Evolutionary conservation across 1,140 invertebrate species (phyloP).

Genomic region (Bombus sylvicola): DNA sequence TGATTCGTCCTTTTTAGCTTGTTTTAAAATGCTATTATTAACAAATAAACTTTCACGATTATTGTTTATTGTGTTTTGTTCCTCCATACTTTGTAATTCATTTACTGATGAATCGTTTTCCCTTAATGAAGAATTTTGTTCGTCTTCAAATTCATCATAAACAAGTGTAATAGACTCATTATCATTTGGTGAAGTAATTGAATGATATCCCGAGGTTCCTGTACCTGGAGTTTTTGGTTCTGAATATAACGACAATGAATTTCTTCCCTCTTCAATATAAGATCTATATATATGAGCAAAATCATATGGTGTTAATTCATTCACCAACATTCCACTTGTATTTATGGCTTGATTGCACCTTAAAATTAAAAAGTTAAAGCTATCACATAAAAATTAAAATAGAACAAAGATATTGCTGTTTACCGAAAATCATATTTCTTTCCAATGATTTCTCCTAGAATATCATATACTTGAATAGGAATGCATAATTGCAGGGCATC

Average conservation of each 20-base stretch:
- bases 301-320: conserved; percentile 71
- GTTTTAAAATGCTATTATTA: not conserved
- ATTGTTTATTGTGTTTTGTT: not conserved
- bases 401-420: not conserved
- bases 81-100: not conserved
- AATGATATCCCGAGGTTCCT: conserved; percentile 44
- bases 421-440: conserved; percentile 80
- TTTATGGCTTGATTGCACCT: conserved; percentile 74
- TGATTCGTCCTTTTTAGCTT: not conserved
- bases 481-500: conserved; percentile 39
- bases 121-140: not conserved
- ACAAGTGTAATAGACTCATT: not conserved
- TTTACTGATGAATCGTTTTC: not conserved
- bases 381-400: not conserved
- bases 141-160: conserved; percentile 24
- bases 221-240: conserved; percentile 31
- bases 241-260: conserved; percentile 26
- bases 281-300: conserved; percentile 10
- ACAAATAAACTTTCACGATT: not conserved
- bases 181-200: conserved; percentile 4
- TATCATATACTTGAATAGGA: conserved; percentile 69
- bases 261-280: conserved; percentile 21
- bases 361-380: conserved; percentile 9
- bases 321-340: conserved; percentile 66
- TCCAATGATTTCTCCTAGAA: conserved; percentile 74